A percentile compares a stretch with the other conserved stretches of the same genome.
Evolutionary conservation across 2,888 invertebrate genomes (phyloP).

Genomic region (Agrotis clavis): DNA sequence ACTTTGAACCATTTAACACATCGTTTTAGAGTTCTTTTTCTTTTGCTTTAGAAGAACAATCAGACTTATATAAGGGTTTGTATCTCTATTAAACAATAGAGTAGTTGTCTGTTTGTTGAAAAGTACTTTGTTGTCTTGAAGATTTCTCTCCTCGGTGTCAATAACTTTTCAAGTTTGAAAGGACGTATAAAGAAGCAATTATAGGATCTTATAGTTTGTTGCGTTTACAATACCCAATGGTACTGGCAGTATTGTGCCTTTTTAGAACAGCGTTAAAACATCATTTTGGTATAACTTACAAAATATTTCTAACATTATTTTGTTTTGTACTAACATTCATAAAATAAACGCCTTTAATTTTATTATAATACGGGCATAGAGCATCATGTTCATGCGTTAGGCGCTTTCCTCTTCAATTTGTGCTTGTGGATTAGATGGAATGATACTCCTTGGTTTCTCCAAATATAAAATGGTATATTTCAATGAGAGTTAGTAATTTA

Average conservation of each 20-base stretch:
- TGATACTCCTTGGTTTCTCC: no score
- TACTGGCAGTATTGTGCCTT: background rate
- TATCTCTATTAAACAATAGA: conserved; percentile 30
- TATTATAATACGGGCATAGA: no score
- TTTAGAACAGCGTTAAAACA: no score
- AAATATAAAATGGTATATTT: no score
- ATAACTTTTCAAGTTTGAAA: conserved; percentile 1
- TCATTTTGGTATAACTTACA: no score
- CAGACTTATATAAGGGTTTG: conserved; percentile 24
- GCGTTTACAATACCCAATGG: background rate
- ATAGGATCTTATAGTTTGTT: background rate
- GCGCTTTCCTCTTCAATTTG: no score
- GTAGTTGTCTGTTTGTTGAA: conserved; percentile 30
- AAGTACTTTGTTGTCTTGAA: conserved; percentile 6
- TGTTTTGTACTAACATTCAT: no score
- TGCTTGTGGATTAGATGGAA: no score
- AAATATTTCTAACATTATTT: no score
- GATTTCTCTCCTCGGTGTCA: background rate
- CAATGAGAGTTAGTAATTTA: no score
- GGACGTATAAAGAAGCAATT: background rate
- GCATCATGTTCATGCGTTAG: no score
- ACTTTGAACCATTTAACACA: conserved; percentile 45
- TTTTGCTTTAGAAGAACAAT: conserved; percentile 17
- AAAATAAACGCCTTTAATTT: no score
- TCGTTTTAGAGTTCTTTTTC: conserved; percentile 48